A percentile compares a stretch with the other conserved stretches of the same genome.
Evolutionary conservation across 2,888 invertebrate genomes (phyloP).

Genomic region (Agapetus fuscipes): DNA sequence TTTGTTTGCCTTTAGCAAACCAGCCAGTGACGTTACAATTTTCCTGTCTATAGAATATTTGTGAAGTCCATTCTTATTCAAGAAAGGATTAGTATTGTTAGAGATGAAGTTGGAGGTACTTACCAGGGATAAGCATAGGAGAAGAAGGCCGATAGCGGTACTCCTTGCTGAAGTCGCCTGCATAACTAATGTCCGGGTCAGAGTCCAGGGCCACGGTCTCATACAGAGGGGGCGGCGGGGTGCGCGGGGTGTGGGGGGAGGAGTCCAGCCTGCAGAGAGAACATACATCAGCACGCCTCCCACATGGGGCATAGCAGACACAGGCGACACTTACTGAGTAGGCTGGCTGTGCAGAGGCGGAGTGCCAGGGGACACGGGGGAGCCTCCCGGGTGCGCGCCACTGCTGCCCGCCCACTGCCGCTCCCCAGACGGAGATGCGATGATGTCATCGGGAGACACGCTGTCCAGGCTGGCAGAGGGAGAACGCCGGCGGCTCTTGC

Average conservation of each 20-base stretch:
- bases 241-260: constrained; percentile 63
- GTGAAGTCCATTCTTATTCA: too few relatives aligned
- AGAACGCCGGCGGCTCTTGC: constrained; percentile 58
- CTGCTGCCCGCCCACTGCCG: constrained; percentile 27
- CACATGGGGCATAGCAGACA: too few relatives aligned
- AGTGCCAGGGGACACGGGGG: constrained; percentile 50
- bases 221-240: constrained; percentile 46
- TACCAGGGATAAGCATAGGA: constrained; percentile 38
- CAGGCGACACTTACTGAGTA: too few relatives aligned
- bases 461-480: constrained; percentile 60
- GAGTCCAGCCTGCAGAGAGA: too few relatives aligned
- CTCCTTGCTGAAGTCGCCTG: constrained; percentile 27
- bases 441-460: constrained; percentile 46
- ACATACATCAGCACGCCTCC: constrained; percentile 30
- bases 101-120: too few relatives aligned
- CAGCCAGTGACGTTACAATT: too few relatives aligned
- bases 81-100: too few relatives aligned
- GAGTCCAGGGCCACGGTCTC: constrained; percentile 42
- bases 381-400: constrained; percentile 44
- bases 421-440: constrained; percentile 3
- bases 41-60: too few relatives aligned
- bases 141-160: constrained; percentile 24
- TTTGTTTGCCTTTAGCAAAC: too few relatives aligned
- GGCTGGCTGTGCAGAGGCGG: constrained; percentile 41
- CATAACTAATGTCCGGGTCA: constrained; percentile 37